Evolutionary conservation across 2,888 invertebrate species (phyloP).

Genomic region (Drosophila maculinotata): DNA sequence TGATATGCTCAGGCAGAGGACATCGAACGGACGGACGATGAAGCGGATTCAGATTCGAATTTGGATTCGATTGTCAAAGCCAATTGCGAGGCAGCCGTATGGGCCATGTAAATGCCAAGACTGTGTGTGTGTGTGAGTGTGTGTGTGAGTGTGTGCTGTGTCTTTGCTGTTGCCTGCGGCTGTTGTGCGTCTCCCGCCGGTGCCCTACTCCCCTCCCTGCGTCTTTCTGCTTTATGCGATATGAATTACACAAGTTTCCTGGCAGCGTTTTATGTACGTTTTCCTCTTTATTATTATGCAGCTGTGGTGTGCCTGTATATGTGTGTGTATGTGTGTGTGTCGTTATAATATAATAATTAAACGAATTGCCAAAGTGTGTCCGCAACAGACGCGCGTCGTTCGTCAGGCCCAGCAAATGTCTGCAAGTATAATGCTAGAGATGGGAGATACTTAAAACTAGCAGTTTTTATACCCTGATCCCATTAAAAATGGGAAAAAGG

Average conservation of each 20-base stretch:
- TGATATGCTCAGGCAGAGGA: constrained; percentile 63
- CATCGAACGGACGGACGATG: constrained; percentile 50
- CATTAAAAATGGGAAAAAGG: no score
- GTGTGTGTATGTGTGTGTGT: constrained; percentile 33
- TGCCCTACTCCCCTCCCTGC: constrained; percentile 9
- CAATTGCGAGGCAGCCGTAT: constrained; percentile 49
- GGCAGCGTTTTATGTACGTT: constrained; percentile 73
- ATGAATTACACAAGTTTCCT: constrained; percentile 80
- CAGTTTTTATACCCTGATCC: no score
- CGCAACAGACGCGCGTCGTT: constrained; percentile 70
- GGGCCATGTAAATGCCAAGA: constrained; percentile 63
- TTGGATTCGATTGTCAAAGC: constrained; percentile 77
- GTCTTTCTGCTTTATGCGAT: constrained; percentile 65
- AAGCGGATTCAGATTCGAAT: constrained; percentile 56
- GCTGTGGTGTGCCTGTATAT: constrained; percentile 31
- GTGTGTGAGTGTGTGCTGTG: constrained; percentile 31
- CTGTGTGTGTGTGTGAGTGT: constrained; percentile 9
- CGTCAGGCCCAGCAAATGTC: constrained; percentile 49
- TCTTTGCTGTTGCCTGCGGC: constrained; percentile 59
- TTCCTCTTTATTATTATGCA: constrained; percentile 77
- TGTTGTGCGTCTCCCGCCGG: constrained; percentile 13
- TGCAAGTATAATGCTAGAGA: constrained; percentile 34
- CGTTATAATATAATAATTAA: constrained; percentile 82
- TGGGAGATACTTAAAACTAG: constrained; percentile 23
- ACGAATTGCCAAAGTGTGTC: constrained; percentile 82